phyloP scores from a whole-genome alignment of 2,888 invertebrate genomes.

The Rotaria socialis region DNA sequence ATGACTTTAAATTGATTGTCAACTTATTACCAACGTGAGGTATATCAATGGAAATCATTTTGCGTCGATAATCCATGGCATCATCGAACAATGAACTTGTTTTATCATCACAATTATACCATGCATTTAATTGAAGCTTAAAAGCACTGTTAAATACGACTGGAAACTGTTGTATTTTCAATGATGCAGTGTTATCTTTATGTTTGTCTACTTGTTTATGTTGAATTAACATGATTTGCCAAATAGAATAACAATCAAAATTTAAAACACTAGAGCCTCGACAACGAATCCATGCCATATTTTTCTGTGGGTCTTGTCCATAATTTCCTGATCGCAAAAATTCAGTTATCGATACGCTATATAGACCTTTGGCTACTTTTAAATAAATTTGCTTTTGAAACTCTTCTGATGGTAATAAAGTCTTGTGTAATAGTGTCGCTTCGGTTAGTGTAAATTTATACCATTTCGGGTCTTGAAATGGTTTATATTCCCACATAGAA shows the following conservation, averaged over 20 bases:
- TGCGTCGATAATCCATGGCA: not conserved
- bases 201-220: not conserved
- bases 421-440: not conserved
- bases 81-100: not conserved
- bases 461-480: constrained; percentile 25
- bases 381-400: constrained; percentile 11
- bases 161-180: not conserved
- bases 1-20: not conserved
- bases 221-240: constrained; percentile 1
- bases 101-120: not conserved
- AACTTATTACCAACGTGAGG: not conserved
- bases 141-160: not conserved
- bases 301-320: not conserved
- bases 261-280: not conserved
- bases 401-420: not conserved
- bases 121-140: constrained; percentile 1
- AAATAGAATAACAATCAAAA: constrained; percentile 13
- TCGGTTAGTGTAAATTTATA: not conserved
- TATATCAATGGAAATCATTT: not conserved
- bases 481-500: constrained; percentile 34
- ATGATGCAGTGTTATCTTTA: not conserved
- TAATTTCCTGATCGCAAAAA: not conserved
- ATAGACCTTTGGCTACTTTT: not conserved
- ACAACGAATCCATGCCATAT: constrained; percentile 35
- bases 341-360: not conserved